Base-by-base conservation (phyloP, 2,888 invertebrate species). In the Laothoe populi region DNA sequence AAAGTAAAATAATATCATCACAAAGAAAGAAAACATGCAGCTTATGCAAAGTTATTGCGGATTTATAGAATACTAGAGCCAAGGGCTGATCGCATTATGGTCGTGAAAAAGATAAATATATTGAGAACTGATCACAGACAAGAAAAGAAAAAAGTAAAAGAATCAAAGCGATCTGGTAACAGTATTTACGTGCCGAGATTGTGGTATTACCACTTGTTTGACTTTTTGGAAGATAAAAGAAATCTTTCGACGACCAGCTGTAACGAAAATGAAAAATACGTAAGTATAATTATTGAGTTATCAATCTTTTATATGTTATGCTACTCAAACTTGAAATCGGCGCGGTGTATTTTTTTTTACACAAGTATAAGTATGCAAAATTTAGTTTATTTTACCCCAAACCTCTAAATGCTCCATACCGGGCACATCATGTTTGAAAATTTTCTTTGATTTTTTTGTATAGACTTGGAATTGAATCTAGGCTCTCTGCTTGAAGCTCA, bases 61-160 rank as follows among this genome's bases (percentile, higher is more conserved):
- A 44, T 44, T 7, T 44, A 44, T 44, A 16, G 5, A 44, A 7
- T 44, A 16, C 44, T 44, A 19, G 44, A 44, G 19, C 44, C 44
- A 0, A 44, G 44, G 13, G 44, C 44, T 16, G 44, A 44, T 8
- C 44, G 44, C 2, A 5, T 44, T 1, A 7, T 8, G 19, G 19
- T 44, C 19, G 44, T 44, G 8, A 44, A 44, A 8, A 44, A 44
- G 19, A 44, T 44, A 44, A 44, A 44, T 44, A 44, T 44, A 44
- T 19, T 44, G 8, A 44, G 44, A 44, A 44, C 44, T 19, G 19
- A 44, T 44, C 44, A 44, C 7, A 44, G 44, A 8, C 19, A 44
- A 8, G 44, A 44, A 19, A 44, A 19, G 44, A 44, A 44, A 19
- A 44, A 44, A 19, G 44, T 44, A 19, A 8, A 44, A 44, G 44